Conservation (phyloP, 1,140 invertebrate genomes). For the Tetranychus cinnabarinus region DNA sequence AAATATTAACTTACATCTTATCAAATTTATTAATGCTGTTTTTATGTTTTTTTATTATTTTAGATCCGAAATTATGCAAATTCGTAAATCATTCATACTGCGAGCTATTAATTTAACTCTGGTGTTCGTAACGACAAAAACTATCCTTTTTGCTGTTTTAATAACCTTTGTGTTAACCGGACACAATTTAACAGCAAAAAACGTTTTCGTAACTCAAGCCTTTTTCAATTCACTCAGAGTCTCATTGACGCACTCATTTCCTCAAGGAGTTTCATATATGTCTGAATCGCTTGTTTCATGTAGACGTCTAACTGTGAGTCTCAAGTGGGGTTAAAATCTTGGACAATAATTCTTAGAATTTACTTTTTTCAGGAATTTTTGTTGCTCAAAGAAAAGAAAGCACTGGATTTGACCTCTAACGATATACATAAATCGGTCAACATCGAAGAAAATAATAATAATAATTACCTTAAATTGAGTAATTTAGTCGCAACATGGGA, state of each 20-base stretch:
- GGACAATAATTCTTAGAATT: not conserved
- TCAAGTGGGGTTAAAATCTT: too few relatives aligned
- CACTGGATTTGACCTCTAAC: not conserved
- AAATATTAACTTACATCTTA: not conserved
- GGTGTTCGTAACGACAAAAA: slow-evolving; percentile 30
- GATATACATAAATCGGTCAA: not conserved
- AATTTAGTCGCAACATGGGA: not conserved
- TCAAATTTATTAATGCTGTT: too few relatives aligned
- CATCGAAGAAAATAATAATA: not conserved
- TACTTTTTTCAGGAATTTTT: not conserved
- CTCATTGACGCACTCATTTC: slow-evolving; percentile 40
- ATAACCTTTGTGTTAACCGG: slow-evolving; percentile 38
- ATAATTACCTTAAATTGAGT: not conserved
- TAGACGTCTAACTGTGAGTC: slow-evolving; percentile 24
- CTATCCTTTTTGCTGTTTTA: slow-evolving; percentile 44
- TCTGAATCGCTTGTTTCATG: slow-evolving; percentile 32
- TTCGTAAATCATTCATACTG: slow-evolving; percentile 38
- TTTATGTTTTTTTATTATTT: slow-evolving; percentile 11
- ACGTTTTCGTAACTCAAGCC: slow-evolving; percentile 48
- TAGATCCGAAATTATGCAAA: slow-evolving; percentile 34
- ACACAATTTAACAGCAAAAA: slow-evolving; percentile 35
- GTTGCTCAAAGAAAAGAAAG: not conserved
- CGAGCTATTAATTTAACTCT: slow-evolving; percentile 34
- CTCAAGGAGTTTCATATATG: slow-evolving; percentile 34
- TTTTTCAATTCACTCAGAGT: slow-evolving; percentile 39